Conservation (phyloP, 2,888 invertebrate species). For the Drosophila diplacantha region DNA sequence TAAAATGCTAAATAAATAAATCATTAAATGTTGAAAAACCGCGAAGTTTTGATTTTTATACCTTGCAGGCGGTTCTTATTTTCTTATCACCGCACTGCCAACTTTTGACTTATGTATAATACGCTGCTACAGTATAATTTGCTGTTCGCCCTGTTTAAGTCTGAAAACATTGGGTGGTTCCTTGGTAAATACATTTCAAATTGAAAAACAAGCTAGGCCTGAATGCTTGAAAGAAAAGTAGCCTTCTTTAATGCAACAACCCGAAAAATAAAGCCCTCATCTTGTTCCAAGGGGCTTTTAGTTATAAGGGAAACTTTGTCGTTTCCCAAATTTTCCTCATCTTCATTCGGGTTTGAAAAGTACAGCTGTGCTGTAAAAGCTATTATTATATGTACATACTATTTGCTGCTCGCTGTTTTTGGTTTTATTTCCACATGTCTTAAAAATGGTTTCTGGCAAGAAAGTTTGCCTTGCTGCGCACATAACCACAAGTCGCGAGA, state of each 20-base stretch:
- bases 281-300: too few species aligned
- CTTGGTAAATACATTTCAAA: too few species aligned
- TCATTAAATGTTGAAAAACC: too few species aligned
- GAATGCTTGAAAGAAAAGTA: not conserved
- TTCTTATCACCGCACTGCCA: too few species aligned
- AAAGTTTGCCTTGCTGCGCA: slow-evolving; percentile 1
- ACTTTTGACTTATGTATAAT: too few species aligned
- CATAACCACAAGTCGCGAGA: slow-evolving; percentile 46
- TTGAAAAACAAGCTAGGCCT: not conserved
- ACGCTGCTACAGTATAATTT: too few species aligned
- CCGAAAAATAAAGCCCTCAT: not conserved
- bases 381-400: slow-evolving; percentile 3
- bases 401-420: not conserved
- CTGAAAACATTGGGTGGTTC: not conserved
- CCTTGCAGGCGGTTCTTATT: too few species aligned
- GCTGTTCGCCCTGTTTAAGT: not conserved
- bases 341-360: not conserved
- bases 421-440: slow-evolving; percentile 1
- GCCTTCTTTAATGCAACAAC: not conserved
- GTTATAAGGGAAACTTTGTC: not conserved
- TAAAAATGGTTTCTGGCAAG: slow-evolving; percentile 6
- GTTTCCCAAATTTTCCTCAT: not conserved
- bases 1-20: too few species aligned
- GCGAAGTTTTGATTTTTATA: too few species aligned
- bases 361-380: slow-evolving; percentile 6